phyloP scores from a whole-genome alignment of 2,888 invertebrate species.

The Cheilosia soror region DNA sequence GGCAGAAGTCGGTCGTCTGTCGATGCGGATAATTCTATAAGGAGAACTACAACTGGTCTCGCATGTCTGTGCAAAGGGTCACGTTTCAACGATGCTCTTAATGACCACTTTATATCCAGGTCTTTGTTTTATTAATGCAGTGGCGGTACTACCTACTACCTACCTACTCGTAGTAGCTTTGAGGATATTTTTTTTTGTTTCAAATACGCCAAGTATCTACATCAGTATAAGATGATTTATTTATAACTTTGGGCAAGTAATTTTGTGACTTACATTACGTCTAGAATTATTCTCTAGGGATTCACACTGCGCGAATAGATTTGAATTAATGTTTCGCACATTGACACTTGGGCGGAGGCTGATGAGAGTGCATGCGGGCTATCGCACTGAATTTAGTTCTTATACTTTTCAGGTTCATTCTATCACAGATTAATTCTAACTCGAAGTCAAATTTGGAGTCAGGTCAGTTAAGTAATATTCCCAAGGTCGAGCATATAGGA shows the following conservation, averaged over 20 bases:
- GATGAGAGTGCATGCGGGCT: not conserved
- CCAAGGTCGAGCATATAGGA: too few relatives aligned
- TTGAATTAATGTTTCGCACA: not conserved
- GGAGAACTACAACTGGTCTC: constrained; percentile 7
- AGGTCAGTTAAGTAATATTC: too few relatives aligned
- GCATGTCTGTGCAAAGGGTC: constrained; percentile 33
- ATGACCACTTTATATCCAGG: constrained; percentile 28
- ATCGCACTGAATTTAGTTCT: not conserved
- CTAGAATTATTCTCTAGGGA: not conserved
- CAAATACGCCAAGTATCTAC: not conserved
- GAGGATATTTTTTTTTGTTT: not conserved
- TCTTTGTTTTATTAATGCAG: constrained; percentile 43
- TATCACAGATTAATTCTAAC: too few relatives aligned
- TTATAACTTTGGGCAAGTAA: constrained; percentile 20
- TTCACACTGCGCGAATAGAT: constrained; percentile 2
- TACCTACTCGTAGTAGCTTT: constrained; percentile 5
- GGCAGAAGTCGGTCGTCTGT: not conserved
- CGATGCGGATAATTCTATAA: not conserved
- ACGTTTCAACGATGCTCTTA: constrained; percentile 43
- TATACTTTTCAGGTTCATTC: not conserved
- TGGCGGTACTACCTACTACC: constrained; percentile 8
- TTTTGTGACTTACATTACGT: constrained; percentile 26
- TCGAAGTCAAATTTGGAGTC: too few relatives aligned
- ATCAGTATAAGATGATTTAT: constrained; percentile 16
- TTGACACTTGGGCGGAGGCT: not conserved